Conservation (phyloP, 2,113 vertebrate species). For the Alligator sinensis region DNA sequence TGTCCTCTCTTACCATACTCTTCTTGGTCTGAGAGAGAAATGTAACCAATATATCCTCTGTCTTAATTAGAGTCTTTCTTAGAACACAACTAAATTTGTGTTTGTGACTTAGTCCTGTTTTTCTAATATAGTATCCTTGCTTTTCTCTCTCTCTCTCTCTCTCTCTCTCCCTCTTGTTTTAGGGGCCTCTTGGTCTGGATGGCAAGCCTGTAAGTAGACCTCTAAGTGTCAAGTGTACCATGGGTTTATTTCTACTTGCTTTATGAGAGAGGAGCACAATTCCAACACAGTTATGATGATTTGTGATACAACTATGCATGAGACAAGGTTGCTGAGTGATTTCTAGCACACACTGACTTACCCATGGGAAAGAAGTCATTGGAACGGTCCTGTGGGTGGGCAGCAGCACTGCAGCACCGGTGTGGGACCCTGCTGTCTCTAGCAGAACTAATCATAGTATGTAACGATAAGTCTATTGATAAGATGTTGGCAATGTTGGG, state of each 20-base stretch:
- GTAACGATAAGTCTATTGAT: not conserved
- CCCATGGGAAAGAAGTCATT: no score
- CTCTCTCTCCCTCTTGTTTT: conserved; percentile 35
- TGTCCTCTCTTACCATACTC: conserved; percentile 11
- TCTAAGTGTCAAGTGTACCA: not conserved
- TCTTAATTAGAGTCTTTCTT: not conserved
- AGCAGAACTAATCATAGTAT: not conserved
- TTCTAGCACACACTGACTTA: not conserved
- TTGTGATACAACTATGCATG: not conserved
- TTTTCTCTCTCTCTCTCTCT: not conserved
- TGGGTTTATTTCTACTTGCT: not conserved
- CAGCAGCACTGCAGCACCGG: not conserved
- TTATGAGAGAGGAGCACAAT: not conserved
- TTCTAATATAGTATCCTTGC: not conserved
- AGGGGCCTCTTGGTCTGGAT: conserved; percentile 96
- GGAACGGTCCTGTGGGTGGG: no score
- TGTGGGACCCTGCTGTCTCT: not conserved
- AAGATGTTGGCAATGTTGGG: not conserved
- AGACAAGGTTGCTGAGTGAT: not conserved
- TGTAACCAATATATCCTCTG: not conserved
- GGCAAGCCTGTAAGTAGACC: conserved; percentile 93
- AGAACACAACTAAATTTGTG: conserved; percentile 13
- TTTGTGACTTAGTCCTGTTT: not conserved
- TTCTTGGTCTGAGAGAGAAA: conserved; percentile 30
- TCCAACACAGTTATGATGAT: not conserved